Percentiles rank a stretch among this genome's conserved stretches.
phyloP scores from a whole-genome alignment of 2,113 vertebrate species.

The Azemiops feae region DNA sequence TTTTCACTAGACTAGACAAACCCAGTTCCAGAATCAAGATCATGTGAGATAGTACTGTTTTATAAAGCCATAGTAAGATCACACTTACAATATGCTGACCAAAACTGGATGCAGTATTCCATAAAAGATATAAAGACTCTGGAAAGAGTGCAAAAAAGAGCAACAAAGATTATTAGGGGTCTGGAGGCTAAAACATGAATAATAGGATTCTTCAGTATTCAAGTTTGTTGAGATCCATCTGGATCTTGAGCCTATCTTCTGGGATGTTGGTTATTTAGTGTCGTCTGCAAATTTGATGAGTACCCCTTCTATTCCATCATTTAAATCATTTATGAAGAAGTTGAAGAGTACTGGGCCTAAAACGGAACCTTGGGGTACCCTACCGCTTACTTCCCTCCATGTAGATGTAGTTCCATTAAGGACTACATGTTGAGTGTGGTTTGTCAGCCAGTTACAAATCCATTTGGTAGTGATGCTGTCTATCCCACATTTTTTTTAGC shows the following conservation, averaged over 20 bases:
- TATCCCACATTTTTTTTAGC: background rate
- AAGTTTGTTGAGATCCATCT: background rate
- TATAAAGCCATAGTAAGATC: background rate
- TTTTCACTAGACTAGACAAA: background rate
- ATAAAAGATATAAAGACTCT: background rate
- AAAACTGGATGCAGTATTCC: background rate
- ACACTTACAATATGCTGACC: background rate
- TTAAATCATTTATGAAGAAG: background rate
- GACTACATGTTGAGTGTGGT: background rate
- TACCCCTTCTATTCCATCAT: background rate
- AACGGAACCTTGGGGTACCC: background rate
- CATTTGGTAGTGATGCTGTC: background rate
- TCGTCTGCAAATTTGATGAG: background rate
- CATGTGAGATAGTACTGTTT: background rate
- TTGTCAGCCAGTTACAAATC: background rate
- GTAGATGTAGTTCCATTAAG: background rate
- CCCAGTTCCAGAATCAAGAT: background rate
- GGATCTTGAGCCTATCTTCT: background rate
- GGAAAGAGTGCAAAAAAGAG: background rate
- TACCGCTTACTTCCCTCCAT: background rate
- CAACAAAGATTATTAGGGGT: background rate
- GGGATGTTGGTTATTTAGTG: background rate
- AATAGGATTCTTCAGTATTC: background rate
- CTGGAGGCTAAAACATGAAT: background rate
- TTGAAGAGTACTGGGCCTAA: background rate